Conservation (phyloP, 2,113 vertebrate species). For the Paramisgurnus dabryanus region DNA sequence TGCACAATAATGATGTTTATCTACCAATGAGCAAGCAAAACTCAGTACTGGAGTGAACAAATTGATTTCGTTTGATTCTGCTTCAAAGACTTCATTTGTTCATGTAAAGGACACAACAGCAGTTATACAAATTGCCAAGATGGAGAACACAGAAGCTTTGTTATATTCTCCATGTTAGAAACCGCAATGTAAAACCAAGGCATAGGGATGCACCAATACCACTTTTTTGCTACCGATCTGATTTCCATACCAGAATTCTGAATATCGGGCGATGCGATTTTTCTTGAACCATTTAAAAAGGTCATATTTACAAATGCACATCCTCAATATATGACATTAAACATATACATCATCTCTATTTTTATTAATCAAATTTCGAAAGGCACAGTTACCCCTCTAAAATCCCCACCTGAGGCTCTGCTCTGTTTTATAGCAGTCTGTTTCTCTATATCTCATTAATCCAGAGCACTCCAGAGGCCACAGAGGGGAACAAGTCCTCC, state of each 20-base stretch:
- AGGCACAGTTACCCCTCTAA: conserved; percentile 1
- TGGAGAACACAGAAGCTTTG: background rate
- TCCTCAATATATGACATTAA: no score
- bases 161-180: background rate
- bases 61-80: conserved; percentile 45
- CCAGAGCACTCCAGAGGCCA: conserved; percentile 50
- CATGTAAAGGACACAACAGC: background rate
- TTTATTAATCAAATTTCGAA: background rate
- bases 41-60: background rate
- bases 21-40: conserved; percentile 8
- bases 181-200: background rate
- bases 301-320: no score
- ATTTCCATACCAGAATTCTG: no score
- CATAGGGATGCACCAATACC: background rate
- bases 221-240: no score
- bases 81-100: conserved; percentile 41
- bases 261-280: no score
- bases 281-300: no score
- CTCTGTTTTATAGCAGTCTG: background rate
- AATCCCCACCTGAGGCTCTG: background rate
- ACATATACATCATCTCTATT: background rate
- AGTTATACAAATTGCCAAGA: background rate
- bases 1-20: conserved; percentile 20
- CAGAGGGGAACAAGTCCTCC: conserved; percentile 48
- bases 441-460: conserved; percentile 51